Base-by-base conservation (phyloP, 2,888 invertebrate species). In the Tenthredo mesomela region DNA sequence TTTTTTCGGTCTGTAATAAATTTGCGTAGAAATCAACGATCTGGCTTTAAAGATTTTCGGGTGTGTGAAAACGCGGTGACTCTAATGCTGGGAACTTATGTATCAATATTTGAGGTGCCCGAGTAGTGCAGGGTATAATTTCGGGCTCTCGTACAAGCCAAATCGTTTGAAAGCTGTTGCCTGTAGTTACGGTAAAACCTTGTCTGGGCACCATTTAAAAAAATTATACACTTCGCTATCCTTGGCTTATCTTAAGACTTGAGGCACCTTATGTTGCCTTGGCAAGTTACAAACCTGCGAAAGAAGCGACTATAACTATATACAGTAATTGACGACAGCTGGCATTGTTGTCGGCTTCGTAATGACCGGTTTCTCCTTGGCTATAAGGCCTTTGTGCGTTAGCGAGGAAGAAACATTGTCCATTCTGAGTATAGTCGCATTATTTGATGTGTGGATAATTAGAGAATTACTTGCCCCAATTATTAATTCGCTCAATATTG, bases 341-440 rank as follows among this genome's bases (percentile, higher is more conserved):
- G 67, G 67, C 67, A 67, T 67, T 67, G 67, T 67, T 61, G 29
- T 67, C 67, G 67, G 67, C 33, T 67, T 29, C 29, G 67, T 67
- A 67, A 67, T 67, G 67, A 67, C 67, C 67, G 5, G 67, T 33
- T 67, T 67, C 67, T 33, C 33, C 67, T 67, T 33, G 18, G 33
- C 67, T 10, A 29, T 21, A 33, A 67, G 25, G 33, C 67, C 33
- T 67, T 67, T 67, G 67, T 67, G 67, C 67, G 12, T 67, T 33
- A 67, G 15, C 67, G 29, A 25, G 15, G 29, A 33, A 67, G 33
- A 15, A 67, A 7, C 67, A 67, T 33, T 67, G 18, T 67, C 18
- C 7, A 18, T 33, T 33, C 4, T 67, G 7, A 0, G 18, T 5
- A 33, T 18, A 18, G 0, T 25, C 29, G 18, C 61, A 12, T 61